Percentiles rank a stretch among this genome's conserved stretches.
Evolutionary conservation across 53 echinoderm and acorn worm genomes (phyloP).

Genomic region (Zoroaster sp.): DNA sequence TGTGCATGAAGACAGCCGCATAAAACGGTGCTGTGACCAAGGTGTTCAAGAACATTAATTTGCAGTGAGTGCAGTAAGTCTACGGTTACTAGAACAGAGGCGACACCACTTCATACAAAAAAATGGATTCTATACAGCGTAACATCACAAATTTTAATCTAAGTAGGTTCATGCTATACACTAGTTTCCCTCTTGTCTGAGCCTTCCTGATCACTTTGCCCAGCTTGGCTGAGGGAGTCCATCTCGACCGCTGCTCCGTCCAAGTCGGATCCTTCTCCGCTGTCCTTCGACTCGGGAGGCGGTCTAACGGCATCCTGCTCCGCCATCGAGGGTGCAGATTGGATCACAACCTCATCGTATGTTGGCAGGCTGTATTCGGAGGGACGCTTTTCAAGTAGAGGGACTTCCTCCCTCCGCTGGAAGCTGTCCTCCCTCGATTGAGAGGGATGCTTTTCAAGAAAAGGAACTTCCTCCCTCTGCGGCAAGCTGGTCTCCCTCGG

Average conservation of each 20-base stretch:
- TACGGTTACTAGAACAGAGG: too few species aligned
- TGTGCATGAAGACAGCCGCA: too few species aligned
- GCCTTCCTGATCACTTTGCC: conserved; percentile 27
- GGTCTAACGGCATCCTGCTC: background rate
- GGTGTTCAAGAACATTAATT: too few species aligned
- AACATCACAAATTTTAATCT: too few species aligned
- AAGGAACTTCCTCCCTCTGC: conserved; percentile 33
- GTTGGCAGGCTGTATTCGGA: conserved; percentile 26
- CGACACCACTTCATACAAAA: too few species aligned
- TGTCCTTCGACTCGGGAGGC: background rate
- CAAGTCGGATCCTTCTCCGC: background rate
- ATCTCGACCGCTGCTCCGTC: conserved; percentile 14
- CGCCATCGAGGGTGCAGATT: too few species aligned
- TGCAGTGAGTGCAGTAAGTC: too few species aligned
- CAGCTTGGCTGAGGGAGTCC: conserved; percentile 39
- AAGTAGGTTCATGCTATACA: conserved; percentile 52
- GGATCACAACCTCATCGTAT: conserved; percentile 34
- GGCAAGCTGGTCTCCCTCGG: background rate
- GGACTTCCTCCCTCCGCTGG: conserved; percentile 31
- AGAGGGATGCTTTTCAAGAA: conserved; percentile 20
- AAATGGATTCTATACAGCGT: too few species aligned
- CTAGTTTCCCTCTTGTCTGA: conserved; percentile 75
- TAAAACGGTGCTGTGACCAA: too few species aligned
- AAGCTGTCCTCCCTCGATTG: conserved; percentile 2
- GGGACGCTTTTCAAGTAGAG: conserved; percentile 23